Evolutionary conservation across 2,113 vertebrate species (phyloP).

Genomic region (Rana temporaria): DNA sequence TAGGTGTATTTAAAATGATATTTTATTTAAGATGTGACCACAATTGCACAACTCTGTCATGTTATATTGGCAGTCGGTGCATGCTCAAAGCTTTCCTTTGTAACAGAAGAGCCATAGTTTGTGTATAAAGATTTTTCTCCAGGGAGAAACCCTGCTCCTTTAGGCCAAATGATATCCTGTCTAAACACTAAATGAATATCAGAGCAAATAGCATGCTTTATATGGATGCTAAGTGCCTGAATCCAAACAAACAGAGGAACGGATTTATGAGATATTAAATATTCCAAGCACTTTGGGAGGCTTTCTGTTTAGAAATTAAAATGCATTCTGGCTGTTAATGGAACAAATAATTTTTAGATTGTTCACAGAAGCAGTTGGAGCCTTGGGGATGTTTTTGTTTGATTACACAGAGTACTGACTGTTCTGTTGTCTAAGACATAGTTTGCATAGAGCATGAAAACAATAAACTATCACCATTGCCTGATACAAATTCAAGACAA

Average conservation of each 20-base stretch:
- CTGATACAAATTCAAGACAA: no score
- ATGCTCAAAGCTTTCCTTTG: not conserved
- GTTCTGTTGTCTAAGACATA: conserved; percentile 40
- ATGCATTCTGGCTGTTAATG: conserved; percentile 42
- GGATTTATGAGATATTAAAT: conserved; percentile 41
- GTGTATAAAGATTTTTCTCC: conserved; percentile 57
- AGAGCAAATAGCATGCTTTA: conserved; percentile 56
- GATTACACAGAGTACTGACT: conserved; percentile 45
- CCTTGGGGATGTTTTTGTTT: conserved; percentile 48
- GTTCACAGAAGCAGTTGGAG: not conserved
- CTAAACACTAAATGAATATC: conserved; percentile 58
- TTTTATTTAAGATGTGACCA: not conserved
- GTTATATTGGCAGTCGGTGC: conserved; percentile 4
- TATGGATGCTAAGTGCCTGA: conserved; percentile 27
- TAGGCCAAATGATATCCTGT: conserved; percentile 53
- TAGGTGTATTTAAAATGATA: not conserved
- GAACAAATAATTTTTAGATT: conserved; percentile 34
- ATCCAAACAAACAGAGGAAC: conserved; percentile 57
- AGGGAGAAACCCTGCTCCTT: conserved; percentile 47
- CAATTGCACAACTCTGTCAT: conserved; percentile 7
- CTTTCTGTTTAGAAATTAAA: conserved; percentile 30
- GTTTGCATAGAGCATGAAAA: conserved; percentile 19
- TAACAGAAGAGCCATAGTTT: conserved; percentile 18
- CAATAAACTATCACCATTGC: no score
- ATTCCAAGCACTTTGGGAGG: conserved; percentile 44